Base-by-base conservation (phyloP, 1,140 invertebrate species). In the Apis mellifera region DNA sequence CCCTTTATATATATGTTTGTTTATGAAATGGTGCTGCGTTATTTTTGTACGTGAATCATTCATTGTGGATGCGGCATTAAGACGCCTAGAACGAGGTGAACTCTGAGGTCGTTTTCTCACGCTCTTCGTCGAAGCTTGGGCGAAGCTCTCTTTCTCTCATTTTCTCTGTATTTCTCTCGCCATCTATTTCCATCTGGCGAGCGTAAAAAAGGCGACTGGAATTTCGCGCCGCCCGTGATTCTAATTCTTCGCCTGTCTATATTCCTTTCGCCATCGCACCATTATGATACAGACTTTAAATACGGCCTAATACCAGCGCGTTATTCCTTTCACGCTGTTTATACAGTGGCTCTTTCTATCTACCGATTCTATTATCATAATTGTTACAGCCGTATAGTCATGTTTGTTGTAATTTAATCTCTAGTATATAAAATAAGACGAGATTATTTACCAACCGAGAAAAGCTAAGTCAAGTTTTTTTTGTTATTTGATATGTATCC, bases 261-360 rank as follows among this genome's bases (percentile, higher is more conserved):
- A 74, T 74, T 59, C 72, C 79, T 81, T 81, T 81, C 79, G 79
- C 79, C 79, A 81, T 81, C 79, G 52, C 42, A 72, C 62, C 79
- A 81, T 81, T 76, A 76, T 75, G 78, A 81, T 75, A 73, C 54
- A 19, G n/a, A 42, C 50, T 59, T 52, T 42, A 66, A 75, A 57
- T 60, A 48, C 79, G 17, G 72, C 79, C 72, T 62, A n/a, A 76
- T 70, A 32, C n/a, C 3, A 12, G 23, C 60, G 8, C n/a, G 32
- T 42, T 15, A 23, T 75, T 19, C 79, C 79, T 76, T 81, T 81
- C 79, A 81, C 79, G 57, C n/a, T n/a, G 57, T 75, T 75, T 81
- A 75, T 76, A 81, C 62, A 75, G 79, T 66, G 72, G 19, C 54
- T 74, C n/a, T 64, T 57, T 55, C 64, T n/a, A 19, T 26, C 62